phyloP scores from a whole-genome alignment of 2,888 invertebrate genomes.

The Patella depressa region DNA sequence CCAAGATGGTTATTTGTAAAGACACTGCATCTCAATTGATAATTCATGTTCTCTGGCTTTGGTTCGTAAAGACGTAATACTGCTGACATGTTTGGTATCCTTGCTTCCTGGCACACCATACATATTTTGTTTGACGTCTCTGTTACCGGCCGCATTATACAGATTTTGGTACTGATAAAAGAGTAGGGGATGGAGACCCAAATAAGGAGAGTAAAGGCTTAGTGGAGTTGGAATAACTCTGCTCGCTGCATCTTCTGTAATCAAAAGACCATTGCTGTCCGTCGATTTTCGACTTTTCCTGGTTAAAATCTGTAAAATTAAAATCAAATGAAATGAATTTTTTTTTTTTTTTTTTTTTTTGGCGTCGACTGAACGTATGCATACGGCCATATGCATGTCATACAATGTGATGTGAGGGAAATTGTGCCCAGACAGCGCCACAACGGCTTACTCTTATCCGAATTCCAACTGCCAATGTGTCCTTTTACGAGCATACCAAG shows the following conservation, averaged over 20 bases:
- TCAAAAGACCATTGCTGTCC: no score
- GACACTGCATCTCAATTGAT: slow-evolving; percentile 44
- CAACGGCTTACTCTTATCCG: no score
- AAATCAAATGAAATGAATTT: neutral
- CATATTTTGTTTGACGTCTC: neutral
- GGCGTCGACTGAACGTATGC: neutral
- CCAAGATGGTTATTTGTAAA: no score
- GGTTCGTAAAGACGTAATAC: slow-evolving; percentile 51
- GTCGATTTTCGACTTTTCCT: no score
- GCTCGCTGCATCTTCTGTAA: neutral
- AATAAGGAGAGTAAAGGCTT: slow-evolving; percentile 18
- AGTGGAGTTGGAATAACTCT: neutral
- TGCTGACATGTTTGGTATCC: slow-evolving; percentile 43
- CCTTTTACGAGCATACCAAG: no score
- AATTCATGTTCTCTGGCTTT: slow-evolving; percentile 57
- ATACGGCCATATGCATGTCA: neutral
- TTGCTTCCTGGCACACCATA: slow-evolving; percentile 34
- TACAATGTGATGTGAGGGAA: slow-evolving; percentile 5
- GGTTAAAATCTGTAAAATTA: no score
- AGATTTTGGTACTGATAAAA: slow-evolving; percentile 19
- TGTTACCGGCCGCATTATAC: neutral
- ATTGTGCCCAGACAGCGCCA: no score
- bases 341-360: no score
- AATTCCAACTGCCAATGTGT: neutral
- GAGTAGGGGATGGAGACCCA: slow-evolving; percentile 32